Conservation (phyloP, 2,888 invertebrate genomes). For the Coelopa pilipes region DNA sequence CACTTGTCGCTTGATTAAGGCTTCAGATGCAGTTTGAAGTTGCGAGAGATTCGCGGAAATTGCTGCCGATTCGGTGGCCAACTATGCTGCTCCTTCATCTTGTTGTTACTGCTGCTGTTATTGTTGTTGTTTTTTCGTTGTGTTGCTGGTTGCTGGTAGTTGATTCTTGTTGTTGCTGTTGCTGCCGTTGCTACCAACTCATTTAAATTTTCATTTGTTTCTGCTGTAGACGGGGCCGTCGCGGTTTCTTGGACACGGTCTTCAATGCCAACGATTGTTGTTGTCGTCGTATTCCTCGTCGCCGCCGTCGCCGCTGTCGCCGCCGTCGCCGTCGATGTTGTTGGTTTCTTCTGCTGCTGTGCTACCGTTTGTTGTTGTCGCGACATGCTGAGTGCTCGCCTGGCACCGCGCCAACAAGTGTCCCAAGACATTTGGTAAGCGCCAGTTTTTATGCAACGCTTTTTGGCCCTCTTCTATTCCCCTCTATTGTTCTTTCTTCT, state of each 20-base stretch:
- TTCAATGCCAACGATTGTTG: not conserved
- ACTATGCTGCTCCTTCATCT: conserved; percentile 4
- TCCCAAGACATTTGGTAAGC: conserved; percentile 26
- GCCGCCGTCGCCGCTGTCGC: not conserved
- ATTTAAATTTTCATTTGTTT: conserved; percentile 32
- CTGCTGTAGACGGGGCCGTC: conserved; percentile 22
- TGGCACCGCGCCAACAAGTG: conserved; percentile 36
- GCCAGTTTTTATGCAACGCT: conserved; percentile 31
- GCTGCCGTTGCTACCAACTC: conserved; percentile 21
- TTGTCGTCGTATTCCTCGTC: not conserved
- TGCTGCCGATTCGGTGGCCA: conserved; percentile 31
- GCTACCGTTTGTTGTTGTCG: not conserved
- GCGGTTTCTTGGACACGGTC: conserved; percentile 17
- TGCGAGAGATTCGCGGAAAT: conserved; percentile 27
- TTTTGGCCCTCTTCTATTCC: not conserved
- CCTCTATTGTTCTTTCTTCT: not conserved
- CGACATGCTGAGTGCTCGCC: conserved; percentile 22
- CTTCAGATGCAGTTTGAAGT: conserved; percentile 28
- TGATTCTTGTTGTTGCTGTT: conserved; percentile 2
- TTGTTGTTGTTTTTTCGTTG: not conserved
- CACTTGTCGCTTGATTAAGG: conserved; percentile 45
- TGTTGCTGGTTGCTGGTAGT: not conserved
- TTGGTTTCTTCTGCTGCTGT: conserved; percentile 10
- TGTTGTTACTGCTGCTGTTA: not conserved
- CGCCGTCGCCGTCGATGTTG: not conserved